Percentiles rank a stretch among this genome's conserved stretches.
These are phyloP conservation scores for Clarias batrachus DNA, from an alignment of 2,113 vertebrate species.

Conservation along the genomic window DNA sequence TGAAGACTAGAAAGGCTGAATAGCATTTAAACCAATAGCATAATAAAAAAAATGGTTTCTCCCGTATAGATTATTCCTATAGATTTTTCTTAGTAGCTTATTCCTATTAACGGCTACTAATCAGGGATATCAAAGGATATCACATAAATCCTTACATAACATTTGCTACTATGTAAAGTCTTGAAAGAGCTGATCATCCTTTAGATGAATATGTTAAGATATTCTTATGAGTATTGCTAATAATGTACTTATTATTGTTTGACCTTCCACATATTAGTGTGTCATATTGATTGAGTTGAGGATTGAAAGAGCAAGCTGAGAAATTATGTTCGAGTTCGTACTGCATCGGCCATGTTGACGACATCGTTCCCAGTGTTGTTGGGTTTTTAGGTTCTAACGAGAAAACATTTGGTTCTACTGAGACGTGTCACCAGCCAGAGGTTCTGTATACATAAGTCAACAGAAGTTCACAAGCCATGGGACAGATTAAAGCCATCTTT, in stretches of 20 bases:
- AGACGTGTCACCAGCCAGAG: not conserved
- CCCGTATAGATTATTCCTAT: no score
- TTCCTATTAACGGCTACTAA: not conserved
- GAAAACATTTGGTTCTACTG: not conserved
- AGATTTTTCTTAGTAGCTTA: no score
- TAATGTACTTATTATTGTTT: not conserved
- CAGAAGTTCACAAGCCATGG: not conserved
- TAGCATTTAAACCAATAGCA: no score
- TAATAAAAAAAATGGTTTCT: not conserved
- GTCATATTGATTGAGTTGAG: not conserved
- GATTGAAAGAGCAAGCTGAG: not conserved
- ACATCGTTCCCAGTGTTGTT: no score
- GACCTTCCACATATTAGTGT: not conserved
- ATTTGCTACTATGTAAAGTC: not conserved
- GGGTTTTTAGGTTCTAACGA: not conserved
- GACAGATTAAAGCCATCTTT: slow-evolving; percentile 16
- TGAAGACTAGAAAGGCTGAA: not conserved
- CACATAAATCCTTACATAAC: not conserved
- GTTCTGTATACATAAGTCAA: not conserved
- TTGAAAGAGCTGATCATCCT: not conserved
- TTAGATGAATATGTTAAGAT: not conserved
- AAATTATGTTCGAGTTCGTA: not conserved
- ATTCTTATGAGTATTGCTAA: not conserved
- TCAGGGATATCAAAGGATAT: not conserved
- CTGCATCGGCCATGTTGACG: not conserved